A percentile compares a stretch with the other conserved stretches of the same genome.
phyloP scores from a whole-genome alignment of 1,140 invertebrate species.

The Drosophila oshimai region DNA sequence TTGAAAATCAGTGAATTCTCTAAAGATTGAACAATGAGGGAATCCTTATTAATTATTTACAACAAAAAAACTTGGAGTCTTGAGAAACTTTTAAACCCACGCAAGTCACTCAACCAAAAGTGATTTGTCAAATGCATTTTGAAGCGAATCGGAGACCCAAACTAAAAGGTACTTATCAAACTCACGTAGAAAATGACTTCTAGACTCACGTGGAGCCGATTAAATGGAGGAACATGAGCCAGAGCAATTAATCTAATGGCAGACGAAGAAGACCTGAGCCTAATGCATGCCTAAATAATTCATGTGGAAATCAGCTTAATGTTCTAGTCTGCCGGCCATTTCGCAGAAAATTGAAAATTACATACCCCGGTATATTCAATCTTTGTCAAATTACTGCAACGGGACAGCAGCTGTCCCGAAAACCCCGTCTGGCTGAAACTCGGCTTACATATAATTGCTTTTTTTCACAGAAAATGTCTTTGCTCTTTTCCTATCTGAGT shows the following conservation, averaged over 20 bases:
- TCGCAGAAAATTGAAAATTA: conserved; percentile 44
- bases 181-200: not conserved
- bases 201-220: conserved; percentile 7
- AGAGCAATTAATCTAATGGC: conserved; percentile 39
- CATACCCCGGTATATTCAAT: conserved; percentile 45
- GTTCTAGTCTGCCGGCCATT: conserved; percentile 6
- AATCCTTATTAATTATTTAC: no score
- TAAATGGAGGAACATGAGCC: not conserved
- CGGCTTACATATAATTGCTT: conserved; percentile 44
- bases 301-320: conserved; percentile 31
- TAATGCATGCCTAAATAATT: conserved; percentile 39
- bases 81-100: not conserved
- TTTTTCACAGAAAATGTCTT: conserved; percentile 28
- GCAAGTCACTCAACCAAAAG: conserved; percentile 1
- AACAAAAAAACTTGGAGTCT: no score
- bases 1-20: no score
- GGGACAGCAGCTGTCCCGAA: conserved; percentile 11
- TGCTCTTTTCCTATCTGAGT: not conserved
- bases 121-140: conserved; percentile 22
- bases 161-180: conserved; percentile 2
- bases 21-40: no score
- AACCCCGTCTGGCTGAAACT: conserved; percentile 6
- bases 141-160: not conserved
- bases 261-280: conserved; percentile 8
- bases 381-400: conserved; percentile 47